Evolutionary conservation across 2,888 invertebrate genomes (phyloP), one percentile per base, ranked within the genome.

Genomic region (Archaeoteleia sp.): DNA sequence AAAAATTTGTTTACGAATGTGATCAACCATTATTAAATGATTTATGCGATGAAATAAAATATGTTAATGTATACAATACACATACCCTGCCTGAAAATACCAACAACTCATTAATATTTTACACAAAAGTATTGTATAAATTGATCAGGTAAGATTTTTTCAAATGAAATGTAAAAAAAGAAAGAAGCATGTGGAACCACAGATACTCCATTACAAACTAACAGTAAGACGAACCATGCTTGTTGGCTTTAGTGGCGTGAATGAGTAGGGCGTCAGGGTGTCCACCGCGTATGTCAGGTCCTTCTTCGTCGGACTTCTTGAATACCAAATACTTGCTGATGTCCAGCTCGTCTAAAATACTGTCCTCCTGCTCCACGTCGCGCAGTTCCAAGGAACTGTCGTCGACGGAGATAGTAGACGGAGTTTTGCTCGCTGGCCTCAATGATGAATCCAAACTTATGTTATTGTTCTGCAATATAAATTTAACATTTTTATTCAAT

Each of bases 211-310:
- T n/a, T 39, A 20, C 43, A n/a, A 57, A 70, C 57, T 53, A 67
- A 55, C 53, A 54, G 45, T 62, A 70, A 57, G 53, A 70, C 62
- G 53, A 65, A 66, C 93, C 90, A 78, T 89, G 93, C 89, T 95
- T 96, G 83, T 95, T 95, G 67, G 95, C 95, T 86, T 95, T 95
- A 55, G 97, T 97, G 39, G 98, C 98, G 82, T 97, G 95, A 32
- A 98, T 96, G 69, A 98, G 92, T 49, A 99, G 90, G 0, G 97
- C 97, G 85, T 98, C 97, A 1, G 95, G 92, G 68, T 94, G 92
- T 4, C 98, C 98, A 5, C 98, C 98, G 61, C 96, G 91, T 30
- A 97, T 92, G 75, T 96, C 95, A 0, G 95, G 95, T 1, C 95
- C 95, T 67, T 96, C 96, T 80, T 94, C 94, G 15, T 93, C 92